Evolutionary conservation across 1,140 invertebrate genomes (phyloP), one percentile per base, ranked within the genome.

Genomic region (Drosophila repletoides): DNA sequence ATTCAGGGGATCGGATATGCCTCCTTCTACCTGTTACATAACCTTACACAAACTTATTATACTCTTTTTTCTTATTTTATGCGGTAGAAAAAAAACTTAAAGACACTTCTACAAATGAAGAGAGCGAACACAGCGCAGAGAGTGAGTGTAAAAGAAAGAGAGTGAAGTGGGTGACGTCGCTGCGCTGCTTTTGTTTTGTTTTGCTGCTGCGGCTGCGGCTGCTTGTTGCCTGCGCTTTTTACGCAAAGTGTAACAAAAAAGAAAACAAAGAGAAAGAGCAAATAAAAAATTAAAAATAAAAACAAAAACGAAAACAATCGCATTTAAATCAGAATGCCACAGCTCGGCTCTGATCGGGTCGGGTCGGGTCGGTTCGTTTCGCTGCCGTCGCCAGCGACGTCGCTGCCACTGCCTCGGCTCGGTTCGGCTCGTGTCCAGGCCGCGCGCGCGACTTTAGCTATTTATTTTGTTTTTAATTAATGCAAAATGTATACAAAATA

Each of bases 401-500:
- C n/a, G n/a, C n/a, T n/a, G n/a, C n/a, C n/a, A n/a, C n/a, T n/a
- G n/a, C 22, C 3, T 52, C 49, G 40, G 33, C 43, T 48, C 12
- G 31, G n/a, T 19, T 45, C 52, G 45, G 24, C 22, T 33, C 3
- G 6, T 5, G 12, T n/a, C 49, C 22, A 12, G 34, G 21, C 26
- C n/a, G 49, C 65, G 58, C 61, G 60, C 53, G 80, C 74, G 63
- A 68, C 80, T 80, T 76, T 79, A 59, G 53, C 63, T 75, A 76
- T 75, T 86, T 84, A 75, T 80, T 86, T 67, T 84, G 63, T 60
- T 86, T 86, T 87, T 86, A 86, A 87, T 86, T 87, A 86, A 86
- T 86, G 80, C 76, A 86, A 86, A 86, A 86, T 86, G 80, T 80
- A 86, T 87, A 87, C 80, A 87, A 86, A 80, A 84, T 73, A 87